Base-by-base conservation (phyloP, 2,888 invertebrate species). In the Brenthis hecate region DNA sequence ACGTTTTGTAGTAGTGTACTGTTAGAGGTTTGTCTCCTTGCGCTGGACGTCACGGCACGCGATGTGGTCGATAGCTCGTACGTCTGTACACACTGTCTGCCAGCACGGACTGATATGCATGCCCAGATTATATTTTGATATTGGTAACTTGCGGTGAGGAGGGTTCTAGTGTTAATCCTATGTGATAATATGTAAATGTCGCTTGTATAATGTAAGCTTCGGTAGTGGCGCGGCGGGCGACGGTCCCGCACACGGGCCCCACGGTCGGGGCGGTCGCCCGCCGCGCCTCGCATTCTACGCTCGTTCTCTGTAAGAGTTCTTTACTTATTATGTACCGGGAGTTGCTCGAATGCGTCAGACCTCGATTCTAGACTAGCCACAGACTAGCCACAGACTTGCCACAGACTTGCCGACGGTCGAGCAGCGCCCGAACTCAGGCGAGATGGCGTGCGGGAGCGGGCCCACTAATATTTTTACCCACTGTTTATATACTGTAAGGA, bases 41-140 rank as follows among this genome's bases (percentile, higher is more conserved):
- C 74, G 76, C 76, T 74, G 72, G 73, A 76, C 53, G 69, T 70
- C 76, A 77, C 77, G 77, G 78, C 79, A 79, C 78, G 78, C 67
- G 70, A 74, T 78, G 79, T 78, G 78, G 75, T 76, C 72, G 76
- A 66, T 69, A 68, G 58, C 58, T 58, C 58, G 58, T 58, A 48
- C 58, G 47, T 47, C 48, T 50, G 60, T 43, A 43, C 36, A 58
- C 48, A 60, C 48, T 60, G 58, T 57, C 72, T 71, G 69, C 73
- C 65, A 72, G 77, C 74, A 77, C 78, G 75, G 77, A 77, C 76
- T 78, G 77, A 81, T 81, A 85, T 88, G 88, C 88, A 89, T 89
- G 88, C 86, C 87, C 87, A 85, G 86, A 88, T 85, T 81, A 77
- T 74, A 75, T 70, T 74, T 72, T 75, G 61, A 68, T 69, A 67